These are phyloP conservation scores for Phymatocera aterrima DNA, from an alignment of 2,888 invertebrate genomes.

Conservation along the genomic window DNA sequence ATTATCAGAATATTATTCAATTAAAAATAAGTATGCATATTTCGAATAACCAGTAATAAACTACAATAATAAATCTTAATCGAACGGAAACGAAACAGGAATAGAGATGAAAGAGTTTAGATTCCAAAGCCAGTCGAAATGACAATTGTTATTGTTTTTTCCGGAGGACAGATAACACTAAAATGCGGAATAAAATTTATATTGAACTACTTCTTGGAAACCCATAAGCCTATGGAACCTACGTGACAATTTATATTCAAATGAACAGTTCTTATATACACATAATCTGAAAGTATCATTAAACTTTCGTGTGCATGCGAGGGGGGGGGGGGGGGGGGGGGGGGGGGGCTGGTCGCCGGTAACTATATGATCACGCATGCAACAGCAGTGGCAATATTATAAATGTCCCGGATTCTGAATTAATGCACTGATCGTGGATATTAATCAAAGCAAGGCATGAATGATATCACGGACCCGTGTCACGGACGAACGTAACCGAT, in stretches of 20 bases:
- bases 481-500: too few relatives aligned
- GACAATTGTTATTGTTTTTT: not conserved
- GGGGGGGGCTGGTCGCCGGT: too few relatives aligned
- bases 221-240: too few relatives aligned
- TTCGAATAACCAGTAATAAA: not conserved
- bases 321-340: too few relatives aligned
- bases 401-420: too few relatives aligned
- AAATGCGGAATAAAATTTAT: not conserved
- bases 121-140: conserved; percentile 11
- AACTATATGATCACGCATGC: too few relatives aligned
- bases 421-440: too few relatives aligned
- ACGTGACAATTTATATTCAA: not conserved
- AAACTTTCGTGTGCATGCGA: not conserved
- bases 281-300: not conserved
- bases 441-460: too few relatives aligned
- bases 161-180: not conserved
- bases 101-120: not conserved
- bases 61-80: not conserved
- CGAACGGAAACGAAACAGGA: not conserved
- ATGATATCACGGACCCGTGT: too few relatives aligned
- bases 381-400: too few relatives aligned
- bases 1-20: not conserved
- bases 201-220: too few relatives aligned
- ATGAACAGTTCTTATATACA: not conserved
- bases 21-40: too few relatives aligned